These are phyloP conservation scores for Gorilla gorilla DNA, from an alignment of 2,113 vertebrate species.

Conservation along the genomic window DNA sequence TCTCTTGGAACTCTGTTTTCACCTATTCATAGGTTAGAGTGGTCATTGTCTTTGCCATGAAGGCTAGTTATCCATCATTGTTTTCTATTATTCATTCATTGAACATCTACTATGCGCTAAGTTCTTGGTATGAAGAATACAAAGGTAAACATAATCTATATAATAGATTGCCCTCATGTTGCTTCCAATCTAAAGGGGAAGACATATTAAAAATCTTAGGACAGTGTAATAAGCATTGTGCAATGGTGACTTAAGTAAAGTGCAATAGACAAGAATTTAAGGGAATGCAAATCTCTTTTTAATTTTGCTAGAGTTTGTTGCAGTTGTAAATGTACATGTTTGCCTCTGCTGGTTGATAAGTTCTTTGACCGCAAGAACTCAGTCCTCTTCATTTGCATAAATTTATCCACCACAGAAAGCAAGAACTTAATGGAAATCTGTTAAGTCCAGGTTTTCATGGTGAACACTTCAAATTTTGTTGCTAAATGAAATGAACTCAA, in stretches of 20 bases:
- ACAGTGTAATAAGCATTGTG: not conserved
- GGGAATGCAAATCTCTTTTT: not conserved
- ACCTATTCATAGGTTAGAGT: not conserved
- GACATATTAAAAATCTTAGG: not conserved
- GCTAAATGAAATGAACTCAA: not conserved
- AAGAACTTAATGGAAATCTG: not conserved
- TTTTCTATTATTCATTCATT: not conserved
- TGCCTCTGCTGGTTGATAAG: not conserved
- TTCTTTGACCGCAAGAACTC: not conserved
- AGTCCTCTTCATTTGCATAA: not conserved
- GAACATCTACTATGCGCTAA: not conserved
- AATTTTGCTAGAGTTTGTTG: not conserved
- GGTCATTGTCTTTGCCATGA: not conserved
- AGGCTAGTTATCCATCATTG: not conserved
- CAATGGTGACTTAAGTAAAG: not conserved
- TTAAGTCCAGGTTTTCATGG: not conserved
- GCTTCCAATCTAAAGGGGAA: not conserved
- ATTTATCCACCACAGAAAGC: not conserved
- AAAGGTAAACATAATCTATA: not conserved
- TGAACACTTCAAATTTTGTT: not conserved
- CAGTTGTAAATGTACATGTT: not conserved
- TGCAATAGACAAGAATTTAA: not conserved
- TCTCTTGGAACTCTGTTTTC: not conserved
- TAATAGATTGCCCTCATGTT: not conserved
- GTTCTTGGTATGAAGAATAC: not conserved